Percentiles rank a stretch among this genome's conserved stretches.
Conservation (phyloP, 1,140 invertebrate genomes). For the Paralvinella palmiformis region DNA sequence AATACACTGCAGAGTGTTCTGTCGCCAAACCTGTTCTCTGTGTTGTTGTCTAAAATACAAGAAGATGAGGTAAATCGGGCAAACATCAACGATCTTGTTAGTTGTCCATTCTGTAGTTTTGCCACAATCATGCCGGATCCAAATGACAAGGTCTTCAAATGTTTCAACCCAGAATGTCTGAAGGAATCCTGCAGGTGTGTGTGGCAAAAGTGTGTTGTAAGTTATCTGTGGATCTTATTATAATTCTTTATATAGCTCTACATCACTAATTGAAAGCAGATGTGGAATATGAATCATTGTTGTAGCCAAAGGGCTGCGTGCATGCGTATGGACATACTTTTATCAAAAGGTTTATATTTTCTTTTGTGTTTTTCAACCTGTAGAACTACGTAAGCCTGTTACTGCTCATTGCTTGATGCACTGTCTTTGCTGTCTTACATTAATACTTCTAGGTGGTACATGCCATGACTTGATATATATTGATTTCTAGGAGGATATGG, state of each 20-base stretch:
- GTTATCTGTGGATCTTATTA: not conserved
- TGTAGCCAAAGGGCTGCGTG: no score
- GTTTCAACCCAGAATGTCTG: conserved; percentile 61
- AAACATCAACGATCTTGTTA: conserved; percentile 57
- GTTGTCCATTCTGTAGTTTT: conserved; percentile 63
- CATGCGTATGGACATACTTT: no score
- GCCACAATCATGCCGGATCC: conserved; percentile 56
- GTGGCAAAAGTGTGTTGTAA: not conserved
- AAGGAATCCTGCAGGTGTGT: conserved; percentile 59
- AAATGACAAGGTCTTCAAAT: conserved; percentile 60
- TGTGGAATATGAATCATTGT: no score
- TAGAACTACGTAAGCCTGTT: no score
- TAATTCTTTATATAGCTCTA: not conserved
- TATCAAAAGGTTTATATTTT: no score
- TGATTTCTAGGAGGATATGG: no score
- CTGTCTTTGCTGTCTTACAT: no score
- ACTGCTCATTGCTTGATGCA: no score
- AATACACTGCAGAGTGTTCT: conserved; percentile 46
- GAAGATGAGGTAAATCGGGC: conserved; percentile 59
- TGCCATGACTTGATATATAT: no score
- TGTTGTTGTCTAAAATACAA: conserved; percentile 54
- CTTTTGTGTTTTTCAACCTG: no score
- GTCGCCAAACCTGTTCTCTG: conserved; percentile 54
- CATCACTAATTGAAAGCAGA: not conserved
- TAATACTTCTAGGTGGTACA: no score